phyloP scores from a whole-genome alignment of 2,797 vertebrate genomes.

The Allobates femoralis region DNA sequence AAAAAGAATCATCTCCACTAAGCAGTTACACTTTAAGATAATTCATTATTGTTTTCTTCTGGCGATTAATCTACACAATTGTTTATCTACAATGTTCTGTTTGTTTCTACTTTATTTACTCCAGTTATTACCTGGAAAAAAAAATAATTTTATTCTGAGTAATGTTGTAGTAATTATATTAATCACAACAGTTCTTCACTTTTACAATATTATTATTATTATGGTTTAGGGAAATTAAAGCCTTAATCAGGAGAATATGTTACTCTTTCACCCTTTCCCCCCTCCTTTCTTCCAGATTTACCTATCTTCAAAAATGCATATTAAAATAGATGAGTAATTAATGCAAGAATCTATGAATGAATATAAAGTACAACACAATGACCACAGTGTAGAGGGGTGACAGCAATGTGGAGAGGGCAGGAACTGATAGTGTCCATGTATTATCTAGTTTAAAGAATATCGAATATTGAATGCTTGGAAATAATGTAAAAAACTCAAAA shows the following conservation, averaged over 20 bases:
- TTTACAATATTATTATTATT: slow-evolving; percentile 63
- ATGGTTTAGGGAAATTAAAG: slow-evolving; percentile 60
- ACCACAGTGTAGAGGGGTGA: slow-evolving; percentile 6
- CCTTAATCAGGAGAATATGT: slow-evolving; percentile 58
- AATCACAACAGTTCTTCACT: slow-evolving; percentile 62
- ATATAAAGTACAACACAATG: slow-evolving; percentile 34
- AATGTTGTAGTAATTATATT: slow-evolving; percentile 60
- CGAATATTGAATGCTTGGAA: not conserved
- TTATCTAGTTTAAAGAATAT: not conserved
- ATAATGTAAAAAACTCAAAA: not conserved
- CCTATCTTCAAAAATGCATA: slow-evolving; percentile 62
- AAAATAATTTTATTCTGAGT: slow-evolving; percentile 52
- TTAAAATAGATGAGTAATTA: slow-evolving; percentile 58
- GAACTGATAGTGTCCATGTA: not conserved
- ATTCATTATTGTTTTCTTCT: not conserved
- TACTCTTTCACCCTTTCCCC: slow-evolving; percentile 21
- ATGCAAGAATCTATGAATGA: slow-evolving; percentile 38
- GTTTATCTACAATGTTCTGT: not conserved
- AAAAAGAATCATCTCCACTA: not conserved
- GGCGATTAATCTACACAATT: slow-evolving; percentile 19
- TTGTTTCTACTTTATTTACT: slow-evolving; percentile 29
- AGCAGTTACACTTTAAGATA: not conserved
- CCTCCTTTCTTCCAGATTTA: slow-evolving; percentile 36
- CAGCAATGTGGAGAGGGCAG: not conserved
- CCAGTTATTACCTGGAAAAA: slow-evolving; percentile 35